Evolutionary conservation across 2,888 invertebrate species (phyloP), one percentile per base, ranked within the genome.

Genomic region (Ypsolopha sequella): DNA sequence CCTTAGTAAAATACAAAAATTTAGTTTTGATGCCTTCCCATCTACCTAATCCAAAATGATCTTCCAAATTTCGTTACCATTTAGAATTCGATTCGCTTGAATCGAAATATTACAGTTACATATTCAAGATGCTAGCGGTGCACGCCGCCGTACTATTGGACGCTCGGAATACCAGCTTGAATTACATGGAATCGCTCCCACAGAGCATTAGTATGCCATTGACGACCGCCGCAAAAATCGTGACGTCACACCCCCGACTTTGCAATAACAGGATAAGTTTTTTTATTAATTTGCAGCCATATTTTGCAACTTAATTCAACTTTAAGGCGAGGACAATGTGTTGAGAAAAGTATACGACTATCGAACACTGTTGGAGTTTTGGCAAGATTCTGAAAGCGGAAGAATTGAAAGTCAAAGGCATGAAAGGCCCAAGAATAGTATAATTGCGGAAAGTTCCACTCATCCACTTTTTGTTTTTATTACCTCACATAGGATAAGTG

Each of bases 181-280:
- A 80, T 82, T 79, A 80, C 76, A 80, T 63, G 73, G 72, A 76
- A 76, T 77, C 70, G 75, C 75, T 80, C 71, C 73, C 70, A 66
- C 66, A 66, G 70, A 74, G 68, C 78, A 84, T 85, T 84, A 84
- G 82, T 82, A 85, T 85, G 82, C 85, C 68, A 65, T 57, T 64
- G 66, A 68, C 74, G 76, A 73, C 68, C 73, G 68, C 77, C 74
- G 66, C 71, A 73, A 84, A 81, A 82, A 84, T 85, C 77, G 80
- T 80, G 80, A 80, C 70, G 73, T 66, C 61, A 60, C 55, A 6
- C 66, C 61, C 60, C 55, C 7, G 39, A 64, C 62, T 64, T 59
- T 62, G 66, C 73, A 79, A 73, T 75, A 76, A 66, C 68, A 72
- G 60, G 66, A 68, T 51, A 44, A 45, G 38, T 45, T 45, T 51